Evolutionary conservation across 2,113 vertebrate species (phyloP).

Genomic region (Hippocampus guttulatus): DNA sequence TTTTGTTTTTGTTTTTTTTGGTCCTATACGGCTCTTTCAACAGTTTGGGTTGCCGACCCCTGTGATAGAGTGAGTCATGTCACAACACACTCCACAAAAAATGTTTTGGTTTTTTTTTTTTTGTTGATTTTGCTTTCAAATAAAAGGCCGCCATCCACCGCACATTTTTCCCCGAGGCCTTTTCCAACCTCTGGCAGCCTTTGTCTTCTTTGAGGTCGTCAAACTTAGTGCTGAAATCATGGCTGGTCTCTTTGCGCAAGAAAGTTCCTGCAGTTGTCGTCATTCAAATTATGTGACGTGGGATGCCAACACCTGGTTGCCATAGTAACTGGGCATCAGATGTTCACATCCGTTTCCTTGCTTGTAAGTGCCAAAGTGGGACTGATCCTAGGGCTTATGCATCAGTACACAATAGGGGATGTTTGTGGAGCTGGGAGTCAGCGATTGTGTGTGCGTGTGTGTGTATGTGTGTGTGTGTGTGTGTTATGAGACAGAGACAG

Average conservation of each 20-base stretch:
- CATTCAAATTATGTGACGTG: background rate
- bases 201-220: too few relatives aligned
- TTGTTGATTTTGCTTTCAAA: too few relatives aligned
- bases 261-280: background rate
- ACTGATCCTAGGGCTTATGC: constrained; percentile 4
- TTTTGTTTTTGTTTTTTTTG: background rate
- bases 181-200: too few relatives aligned
- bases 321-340: constrained; percentile 30
- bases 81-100: background rate
- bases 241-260: too few relatives aligned
- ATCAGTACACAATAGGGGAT: constrained; percentile 16
- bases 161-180: too few relatives aligned
- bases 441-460: constrained; percentile 13
- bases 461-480: background rate
- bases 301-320: constrained; percentile 32
- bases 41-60: too few relatives aligned
- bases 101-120: too few relatives aligned
- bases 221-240: too few relatives aligned
- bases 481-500: background rate
- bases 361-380: background rate
- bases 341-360: background rate
- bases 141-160: too few relatives aligned
- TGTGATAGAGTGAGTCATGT: background rate
- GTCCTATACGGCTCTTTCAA: too few relatives aligned
- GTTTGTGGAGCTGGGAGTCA: constrained; percentile 31